Evolutionary conservation across 2,797 vertebrate genomes (phyloP).

Genomic region (Lacerta viridis): DNA sequence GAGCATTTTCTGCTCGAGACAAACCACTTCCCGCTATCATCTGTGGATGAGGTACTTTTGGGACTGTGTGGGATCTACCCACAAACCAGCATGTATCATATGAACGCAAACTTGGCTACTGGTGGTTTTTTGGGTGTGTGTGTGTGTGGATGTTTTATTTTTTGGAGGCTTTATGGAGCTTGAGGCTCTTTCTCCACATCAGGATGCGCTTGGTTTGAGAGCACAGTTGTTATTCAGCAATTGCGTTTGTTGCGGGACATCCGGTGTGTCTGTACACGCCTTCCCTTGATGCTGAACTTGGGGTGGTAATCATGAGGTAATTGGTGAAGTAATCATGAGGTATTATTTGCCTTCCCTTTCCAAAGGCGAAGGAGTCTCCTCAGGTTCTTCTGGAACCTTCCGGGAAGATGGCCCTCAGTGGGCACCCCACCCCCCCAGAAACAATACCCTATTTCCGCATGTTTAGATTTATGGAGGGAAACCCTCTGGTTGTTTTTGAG

Average conservation of each 20-base stretch:
- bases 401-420: no score
- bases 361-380: neutral
- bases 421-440: neutral
- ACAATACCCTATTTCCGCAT: neutral
- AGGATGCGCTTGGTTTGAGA: no score
- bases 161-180: neutral
- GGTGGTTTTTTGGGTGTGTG: neutral
- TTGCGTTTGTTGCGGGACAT: neutral
- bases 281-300: neutral
- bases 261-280: neutral
- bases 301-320: neutral
- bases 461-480: neutral
- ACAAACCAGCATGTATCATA: neutral
- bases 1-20: neutral
- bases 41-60: neutral
- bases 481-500: no score
- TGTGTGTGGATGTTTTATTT: no score
- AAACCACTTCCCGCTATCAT: neutral
- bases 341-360: neutral
- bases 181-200: fast-evolving
- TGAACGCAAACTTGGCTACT: no score
- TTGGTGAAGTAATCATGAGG: neutral
- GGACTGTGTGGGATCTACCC: neutral
- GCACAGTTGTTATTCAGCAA: neutral
- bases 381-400: no score